These are phyloP conservation scores for Eupsittula cactorum DNA, from an alignment of 2,113 vertebrate species.

Conservation along the genomic window DNA sequence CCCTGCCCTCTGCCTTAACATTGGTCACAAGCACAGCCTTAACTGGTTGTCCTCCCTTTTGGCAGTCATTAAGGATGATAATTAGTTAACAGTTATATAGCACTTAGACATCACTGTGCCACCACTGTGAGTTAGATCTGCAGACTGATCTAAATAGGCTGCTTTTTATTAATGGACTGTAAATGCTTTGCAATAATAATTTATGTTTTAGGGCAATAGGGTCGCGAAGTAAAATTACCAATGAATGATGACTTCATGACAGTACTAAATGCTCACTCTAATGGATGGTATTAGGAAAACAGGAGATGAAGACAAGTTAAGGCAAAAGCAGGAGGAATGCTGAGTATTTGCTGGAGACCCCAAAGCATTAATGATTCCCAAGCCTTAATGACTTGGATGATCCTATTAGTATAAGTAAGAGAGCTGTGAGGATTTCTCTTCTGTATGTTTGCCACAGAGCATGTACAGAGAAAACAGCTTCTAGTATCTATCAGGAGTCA, in stretches of 20 bases:
- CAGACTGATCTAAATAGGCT: background rate
- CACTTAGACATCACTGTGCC: background rate
- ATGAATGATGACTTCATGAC: background rate
- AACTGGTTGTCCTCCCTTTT: background rate
- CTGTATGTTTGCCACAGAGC: background rate
- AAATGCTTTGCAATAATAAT: background rate
- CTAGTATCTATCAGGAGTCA: background rate
- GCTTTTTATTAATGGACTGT: background rate
- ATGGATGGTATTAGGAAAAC: background rate
- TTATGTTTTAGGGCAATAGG: background rate
- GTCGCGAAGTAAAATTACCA: background rate
- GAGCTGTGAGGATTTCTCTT: background rate
- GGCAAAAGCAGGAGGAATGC: background rate
- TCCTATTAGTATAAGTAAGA: background rate
- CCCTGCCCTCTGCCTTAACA: background rate
- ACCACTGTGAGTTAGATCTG: no score
- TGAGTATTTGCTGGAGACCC: background rate
- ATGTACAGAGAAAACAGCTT: background rate
- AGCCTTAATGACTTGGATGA: background rate
- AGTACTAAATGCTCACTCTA: background rate
- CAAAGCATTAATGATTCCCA: background rate
- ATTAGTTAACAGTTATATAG: background rate
- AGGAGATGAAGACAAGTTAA: background rate
- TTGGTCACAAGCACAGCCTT: background rate
- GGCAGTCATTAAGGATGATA: background rate